phyloP scores from a whole-genome alignment of 2,113 vertebrate species.

The Chamaea fasciata region DNA sequence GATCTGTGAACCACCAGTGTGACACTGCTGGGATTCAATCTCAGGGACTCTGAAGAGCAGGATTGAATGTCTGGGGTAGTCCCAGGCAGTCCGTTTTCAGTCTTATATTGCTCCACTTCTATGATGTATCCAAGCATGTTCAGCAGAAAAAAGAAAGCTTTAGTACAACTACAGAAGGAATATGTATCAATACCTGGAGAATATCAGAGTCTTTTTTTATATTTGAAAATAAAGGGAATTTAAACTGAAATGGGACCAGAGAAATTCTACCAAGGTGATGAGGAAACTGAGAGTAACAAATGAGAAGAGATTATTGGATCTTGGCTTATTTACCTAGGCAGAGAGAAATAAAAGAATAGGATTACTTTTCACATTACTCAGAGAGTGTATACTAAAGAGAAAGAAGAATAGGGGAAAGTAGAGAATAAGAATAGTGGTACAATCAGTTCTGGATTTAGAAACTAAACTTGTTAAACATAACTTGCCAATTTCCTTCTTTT shows the following conservation, averaged over 20 bases:
- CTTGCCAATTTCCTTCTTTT: background rate
- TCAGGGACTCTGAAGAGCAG: background rate
- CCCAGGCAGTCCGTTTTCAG: background rate
- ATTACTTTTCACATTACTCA: background rate
- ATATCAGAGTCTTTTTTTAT: background rate
- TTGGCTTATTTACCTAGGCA: background rate
- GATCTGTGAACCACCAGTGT: background rate
- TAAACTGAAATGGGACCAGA: background rate
- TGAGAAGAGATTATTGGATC: background rate
- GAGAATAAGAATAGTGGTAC: background rate
- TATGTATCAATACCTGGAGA: background rate
- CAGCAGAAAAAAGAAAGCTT: background rate
- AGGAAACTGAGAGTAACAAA: background rate
- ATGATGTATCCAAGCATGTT: background rate
- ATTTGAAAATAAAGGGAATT: background rate
- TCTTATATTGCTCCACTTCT: background rate
- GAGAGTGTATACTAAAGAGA: background rate
- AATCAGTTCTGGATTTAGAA: background rate
- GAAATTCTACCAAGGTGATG: background rate
- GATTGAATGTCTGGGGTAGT: background rate
- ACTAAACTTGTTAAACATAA: background rate
- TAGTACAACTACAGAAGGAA: background rate
- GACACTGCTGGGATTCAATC: background rate
- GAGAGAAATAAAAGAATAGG: background rate
- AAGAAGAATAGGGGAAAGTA: background rate